Evolutionary conservation across 2,797 vertebrate genomes (phyloP).

Genomic region (Chelidonichthys spinosus): DNA sequence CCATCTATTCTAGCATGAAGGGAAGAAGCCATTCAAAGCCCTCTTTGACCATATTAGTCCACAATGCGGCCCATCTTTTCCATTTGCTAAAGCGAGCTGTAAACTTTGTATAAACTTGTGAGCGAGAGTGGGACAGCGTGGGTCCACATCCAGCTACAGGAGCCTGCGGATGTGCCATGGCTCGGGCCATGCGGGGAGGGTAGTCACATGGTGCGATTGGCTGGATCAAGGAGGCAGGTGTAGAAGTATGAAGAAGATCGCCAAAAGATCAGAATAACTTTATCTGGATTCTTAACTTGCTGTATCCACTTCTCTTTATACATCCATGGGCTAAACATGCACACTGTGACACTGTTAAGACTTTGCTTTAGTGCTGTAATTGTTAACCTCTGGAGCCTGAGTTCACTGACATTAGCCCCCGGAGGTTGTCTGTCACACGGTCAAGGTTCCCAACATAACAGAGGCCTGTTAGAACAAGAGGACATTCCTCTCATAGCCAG

Average conservation of each 20-base stretch:
- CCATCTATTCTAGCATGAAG: conserved; percentile 64
- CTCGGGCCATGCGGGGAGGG: conserved; percentile 10
- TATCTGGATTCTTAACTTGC: not conserved
- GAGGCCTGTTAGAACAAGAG: conserved; percentile 78
- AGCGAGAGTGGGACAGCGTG: conserved; percentile 51
- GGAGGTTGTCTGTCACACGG: conserved; percentile 70
- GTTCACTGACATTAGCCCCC: conserved; percentile 33
- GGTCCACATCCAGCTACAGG: conserved; percentile 49
- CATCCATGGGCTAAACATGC: conserved; percentile 4
- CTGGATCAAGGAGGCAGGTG: not conserved
- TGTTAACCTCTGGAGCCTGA: conserved; percentile 61
- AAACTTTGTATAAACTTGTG: conserved; percentile 70
- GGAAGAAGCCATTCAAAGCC: conserved; percentile 61
- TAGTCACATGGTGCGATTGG: not conserved
- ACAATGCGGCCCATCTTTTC: conserved; percentile 72
- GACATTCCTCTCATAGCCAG: conserved; percentile 81
- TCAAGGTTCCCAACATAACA: conserved; percentile 73
- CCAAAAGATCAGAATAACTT: not conserved
- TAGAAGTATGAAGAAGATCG: not conserved
- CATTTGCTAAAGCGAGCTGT: conserved; percentile 72
- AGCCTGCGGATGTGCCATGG: conserved; percentile 13
- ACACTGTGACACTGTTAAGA: conserved; percentile 21
- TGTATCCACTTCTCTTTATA: not conserved
- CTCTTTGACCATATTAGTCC: conserved; percentile 83
- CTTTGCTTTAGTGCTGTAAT: conserved; percentile 47